Evolutionary conservation across 2,888 invertebrate genomes (phyloP).

Genomic region (Hirtodrosophila histrioides): DNA sequence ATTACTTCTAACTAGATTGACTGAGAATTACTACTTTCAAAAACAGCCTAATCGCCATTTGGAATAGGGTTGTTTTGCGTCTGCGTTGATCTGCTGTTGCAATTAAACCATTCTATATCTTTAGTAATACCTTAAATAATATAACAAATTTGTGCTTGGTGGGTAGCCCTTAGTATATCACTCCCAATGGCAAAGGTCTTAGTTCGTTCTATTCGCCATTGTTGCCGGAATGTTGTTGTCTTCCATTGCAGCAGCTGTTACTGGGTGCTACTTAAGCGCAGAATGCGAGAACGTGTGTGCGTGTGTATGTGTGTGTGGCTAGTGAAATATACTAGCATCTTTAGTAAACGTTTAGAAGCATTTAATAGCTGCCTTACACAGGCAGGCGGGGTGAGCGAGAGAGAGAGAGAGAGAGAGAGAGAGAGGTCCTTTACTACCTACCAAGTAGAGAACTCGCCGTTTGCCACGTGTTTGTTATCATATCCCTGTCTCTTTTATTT

Average conservation of each 20-base stretch:
- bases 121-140: too few species aligned
- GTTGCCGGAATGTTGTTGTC: conserved; percentile 27
- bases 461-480: conserved; percentile 59
- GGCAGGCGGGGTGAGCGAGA: not conserved
- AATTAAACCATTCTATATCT: too few species aligned
- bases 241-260: conserved; percentile 60
- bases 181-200: not conserved
- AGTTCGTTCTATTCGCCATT: conserved; percentile 5
- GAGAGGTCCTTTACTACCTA: not conserved
- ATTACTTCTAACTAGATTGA: too few species aligned
- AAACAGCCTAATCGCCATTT: too few species aligned
- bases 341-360: conserved; percentile 76
- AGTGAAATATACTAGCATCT: conserved; percentile 69
- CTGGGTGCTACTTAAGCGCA: conserved; percentile 58
- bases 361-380: conserved; percentile 63
- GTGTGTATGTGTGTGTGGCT: conserved; percentile 21
- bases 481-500: conserved; percentile 46
- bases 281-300: conserved; percentile 16
- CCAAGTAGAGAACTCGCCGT: conserved; percentile 13
- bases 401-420: too few species aligned
- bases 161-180: conserved; percentile 2
- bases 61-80: too few species aligned
- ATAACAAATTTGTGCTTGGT: too few species aligned
- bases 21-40: too few species aligned
- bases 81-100: too few species aligned